Evolutionary conservation across 1,140 invertebrate species (phyloP), one percentile per base, ranked within the genome.

Genomic region (Drosophila serrata): DNA sequence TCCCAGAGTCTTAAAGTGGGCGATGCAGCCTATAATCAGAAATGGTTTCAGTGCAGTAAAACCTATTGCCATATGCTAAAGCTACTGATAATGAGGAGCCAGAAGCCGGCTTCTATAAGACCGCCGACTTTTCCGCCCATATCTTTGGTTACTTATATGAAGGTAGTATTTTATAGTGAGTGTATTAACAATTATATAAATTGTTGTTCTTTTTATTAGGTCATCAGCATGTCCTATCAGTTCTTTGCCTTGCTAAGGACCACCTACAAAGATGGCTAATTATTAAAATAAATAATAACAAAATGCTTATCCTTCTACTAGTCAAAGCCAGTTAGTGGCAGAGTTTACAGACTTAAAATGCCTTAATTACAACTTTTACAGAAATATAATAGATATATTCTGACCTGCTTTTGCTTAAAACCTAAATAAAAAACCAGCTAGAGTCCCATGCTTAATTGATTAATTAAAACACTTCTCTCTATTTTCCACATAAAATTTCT

Each of bases 21-120:
- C 2, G 91, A 92, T 75, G 85, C 91, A 0, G 91, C 88, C 24
- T 92, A 91, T 45, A 92, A 92, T 55, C 91, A 92, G n/a, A 81
- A 81, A 9, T 92, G 91, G 91, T 91, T 91, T 58, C 82, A 90
- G 42, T 90, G 84, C 49, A 75, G 62, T 39, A 81, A 62, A 17
- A 40, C 15, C 8, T 92, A 92, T 27, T 81, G 86, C 29, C 56
- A 64, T n/a, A 73, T 92, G 75, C 29, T 92, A 0, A 75, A 80
- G 17, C 29, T 92, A 9, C 9, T 92, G 1, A 92, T 92, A 22
- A 49, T 79, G 64, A 77, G 91, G 12, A 92, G 87, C 39, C 91
- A 92, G 43, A 92, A 87, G 42, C 79, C 81, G 0, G 91, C 85
- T 1, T 79, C 63, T 7, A 91, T 92, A 15, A 72, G 81, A 19